Evolutionary conservation across 2,888 invertebrate genomes (phyloP).

Genomic region (Autographa gamma): DNA sequence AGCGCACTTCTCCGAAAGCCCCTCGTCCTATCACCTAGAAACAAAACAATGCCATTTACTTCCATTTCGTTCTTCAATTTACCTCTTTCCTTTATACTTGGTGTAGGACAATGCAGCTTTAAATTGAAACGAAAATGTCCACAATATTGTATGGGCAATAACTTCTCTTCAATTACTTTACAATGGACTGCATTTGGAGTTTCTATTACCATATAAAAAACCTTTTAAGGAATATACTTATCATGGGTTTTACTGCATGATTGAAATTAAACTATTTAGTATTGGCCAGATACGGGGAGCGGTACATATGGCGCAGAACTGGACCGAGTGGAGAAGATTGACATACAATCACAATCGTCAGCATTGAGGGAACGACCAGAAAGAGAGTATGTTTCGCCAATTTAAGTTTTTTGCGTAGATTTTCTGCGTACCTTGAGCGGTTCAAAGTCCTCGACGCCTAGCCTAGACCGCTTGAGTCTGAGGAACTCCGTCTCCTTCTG

Average conservation of each 20-base stretch:
- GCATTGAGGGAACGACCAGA: too few relatives aligned
- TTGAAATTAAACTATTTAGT: too few relatives aligned
- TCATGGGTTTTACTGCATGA: not conserved
- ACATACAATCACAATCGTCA: too few relatives aligned
- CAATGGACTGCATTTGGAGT: constrained; percentile 11
- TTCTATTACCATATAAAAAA: not conserved
- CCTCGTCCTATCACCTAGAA: constrained; percentile 94
- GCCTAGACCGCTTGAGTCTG: constrained; percentile 97
- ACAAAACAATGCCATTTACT: not conserved
- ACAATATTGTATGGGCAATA: constrained; percentile 16
- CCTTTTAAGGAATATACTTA: not conserved
- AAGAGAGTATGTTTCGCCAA: too few relatives aligned
- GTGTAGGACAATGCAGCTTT: too few relatives aligned
- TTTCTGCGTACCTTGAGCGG: constrained; percentile 94
- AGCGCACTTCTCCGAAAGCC: constrained; percentile 97
- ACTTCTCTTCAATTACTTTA: not conserved
- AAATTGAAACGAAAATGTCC: too few relatives aligned
- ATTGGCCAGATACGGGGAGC: too few relatives aligned
- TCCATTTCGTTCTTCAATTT: not conserved
- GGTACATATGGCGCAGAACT: too few relatives aligned
- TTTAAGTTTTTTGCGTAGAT: not conserved
- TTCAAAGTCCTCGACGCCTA: constrained; percentile 99
- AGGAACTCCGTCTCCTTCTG: constrained; percentile 99
- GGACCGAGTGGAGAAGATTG: too few relatives aligned
- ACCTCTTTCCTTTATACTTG: not conserved